Conservation (phyloP, 2,888 invertebrate genomes). For the Cordilura impudica region DNA sequence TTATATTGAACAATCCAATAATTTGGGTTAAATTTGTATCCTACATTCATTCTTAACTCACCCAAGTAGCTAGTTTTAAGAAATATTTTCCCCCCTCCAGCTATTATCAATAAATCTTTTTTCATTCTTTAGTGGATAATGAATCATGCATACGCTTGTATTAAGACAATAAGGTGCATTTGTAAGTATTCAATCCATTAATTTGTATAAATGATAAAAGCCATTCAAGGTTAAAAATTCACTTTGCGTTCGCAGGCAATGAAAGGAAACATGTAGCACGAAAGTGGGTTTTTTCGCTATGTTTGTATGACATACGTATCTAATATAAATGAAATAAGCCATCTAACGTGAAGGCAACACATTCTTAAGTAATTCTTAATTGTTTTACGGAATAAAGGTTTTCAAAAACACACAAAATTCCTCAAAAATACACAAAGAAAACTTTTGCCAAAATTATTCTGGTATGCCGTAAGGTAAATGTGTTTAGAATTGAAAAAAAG, state of each 20-base stretch:
- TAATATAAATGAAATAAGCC: not conserved
- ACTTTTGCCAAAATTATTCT: slow-evolving; percentile 42
- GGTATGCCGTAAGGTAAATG: slow-evolving; percentile 37
- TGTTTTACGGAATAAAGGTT: slow-evolving; percentile 36
- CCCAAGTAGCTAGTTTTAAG: too few relatives aligned
- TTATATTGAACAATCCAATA: too few relatives aligned
- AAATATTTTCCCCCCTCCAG: too few relatives aligned
- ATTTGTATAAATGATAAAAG: slow-evolving; percentile 28
- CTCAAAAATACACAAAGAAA: slow-evolving; percentile 31
- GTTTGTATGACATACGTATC: not conserved
- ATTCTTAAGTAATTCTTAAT: slow-evolving; percentile 43
- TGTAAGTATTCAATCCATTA: slow-evolving; percentile 22
- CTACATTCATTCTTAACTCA: too few relatives aligned
- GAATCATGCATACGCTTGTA: slow-evolving; percentile 12
- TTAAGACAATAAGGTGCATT: slow-evolving; percentile 35
- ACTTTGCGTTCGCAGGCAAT: not conserved
- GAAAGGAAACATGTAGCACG: not conserved
- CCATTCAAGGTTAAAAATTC: slow-evolving; percentile 38
- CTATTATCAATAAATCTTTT: too few relatives aligned
- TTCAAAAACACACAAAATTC: slow-evolving; percentile 15
- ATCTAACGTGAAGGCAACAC: not conserved
- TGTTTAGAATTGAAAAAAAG: slow-evolving; percentile 44
- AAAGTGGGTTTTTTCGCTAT: slow-evolving; percentile 20
- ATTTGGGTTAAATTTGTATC: too few relatives aligned
- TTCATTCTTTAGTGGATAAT: slow-evolving; percentile 4